Conservation (phyloP, 2,888 invertebrate genomes). For the Orgyia antiqua region DNA sequence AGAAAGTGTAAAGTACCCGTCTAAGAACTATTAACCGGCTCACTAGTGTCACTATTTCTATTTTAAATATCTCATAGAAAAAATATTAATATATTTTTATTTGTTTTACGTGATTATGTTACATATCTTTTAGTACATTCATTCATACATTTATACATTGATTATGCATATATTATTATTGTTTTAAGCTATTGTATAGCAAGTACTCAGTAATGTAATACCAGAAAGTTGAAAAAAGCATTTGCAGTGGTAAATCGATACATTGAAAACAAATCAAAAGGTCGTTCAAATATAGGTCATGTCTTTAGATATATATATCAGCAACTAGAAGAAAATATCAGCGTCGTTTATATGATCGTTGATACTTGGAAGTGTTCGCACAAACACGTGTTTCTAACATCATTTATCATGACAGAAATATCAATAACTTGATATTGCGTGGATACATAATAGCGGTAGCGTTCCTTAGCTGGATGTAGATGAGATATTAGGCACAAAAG, state of each 20-base stretch:
- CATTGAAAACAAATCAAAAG: constrained; percentile 3
- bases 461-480: constrained; percentile 19
- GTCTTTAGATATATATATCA: constrained; percentile 33
- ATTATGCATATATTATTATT: too few relatives aligned
- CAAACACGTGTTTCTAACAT: constrained; percentile 38
- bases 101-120: too few relatives aligned
- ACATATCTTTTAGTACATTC: too few relatives aligned
- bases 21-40: too few relatives aligned
- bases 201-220: too few relatives aligned
- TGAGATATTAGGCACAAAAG: constrained; percentile 23
- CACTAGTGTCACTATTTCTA: too few relatives aligned
- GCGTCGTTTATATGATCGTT: constrained; percentile 27
- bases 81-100: too few relatives aligned
- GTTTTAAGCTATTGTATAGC: too few relatives aligned
- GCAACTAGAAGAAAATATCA: constrained; percentile 33
- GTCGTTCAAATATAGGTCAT: constrained; percentile 13
- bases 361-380: constrained; percentile 36
- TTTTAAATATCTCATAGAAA: too few relatives aligned
- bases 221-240: too few relatives aligned
- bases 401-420: constrained; percentile 65
- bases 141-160: too few relatives aligned
- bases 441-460: constrained; percentile 60
- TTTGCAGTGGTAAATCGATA: too few relatives aligned
- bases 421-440: constrained; percentile 53
- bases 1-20: constrained; percentile 40